Percentiles rank a stretch among this genome's conserved stretches.
Conservation (phyloP, 2,797 vertebrate species). For the Cichlasoma orientale region DNA sequence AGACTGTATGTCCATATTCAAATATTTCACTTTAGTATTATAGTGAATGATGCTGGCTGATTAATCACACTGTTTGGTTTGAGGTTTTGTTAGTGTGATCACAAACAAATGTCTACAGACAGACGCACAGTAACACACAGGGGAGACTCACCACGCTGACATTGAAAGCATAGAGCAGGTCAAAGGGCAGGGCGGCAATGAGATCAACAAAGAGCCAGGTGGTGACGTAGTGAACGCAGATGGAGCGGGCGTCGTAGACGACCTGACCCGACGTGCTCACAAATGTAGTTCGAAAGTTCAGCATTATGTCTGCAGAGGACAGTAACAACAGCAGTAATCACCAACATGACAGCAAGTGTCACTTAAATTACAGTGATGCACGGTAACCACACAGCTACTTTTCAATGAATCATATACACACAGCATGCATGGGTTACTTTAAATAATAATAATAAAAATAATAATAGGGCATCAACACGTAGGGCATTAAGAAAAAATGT, state of each 20-base stretch:
- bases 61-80: neutral
- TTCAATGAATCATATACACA: neutral
- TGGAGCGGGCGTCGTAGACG: conserved; percentile 96
- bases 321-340: conserved; percentile 21
- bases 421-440: neutral
- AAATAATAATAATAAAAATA: neutral
- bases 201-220: conserved; percentile 98
- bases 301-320: conserved; percentile 88
- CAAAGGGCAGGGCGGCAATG: conserved; percentile 95
- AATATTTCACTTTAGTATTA: neutral
- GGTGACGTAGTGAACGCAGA: conserved; percentile 97
- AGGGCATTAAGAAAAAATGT: neutral
- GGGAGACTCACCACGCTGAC: conserved; percentile 87
- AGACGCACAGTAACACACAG: neutral
- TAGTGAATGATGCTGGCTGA: neutral
- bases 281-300: conserved; percentile 97
- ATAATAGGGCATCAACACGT: neutral
- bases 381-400: neutral
- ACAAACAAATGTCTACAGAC: conserved; percentile 2
- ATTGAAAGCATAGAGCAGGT: conserved; percentile 96
- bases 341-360: neutral
- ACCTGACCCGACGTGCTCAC: conserved; percentile 99
- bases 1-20: neutral
- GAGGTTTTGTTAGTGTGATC: neutral
- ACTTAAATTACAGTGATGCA: neutral